These are phyloP conservation scores for Sphyrna mokarran DNA, from an alignment of 2,113 vertebrate species.

Conservation along the genomic window DNA sequence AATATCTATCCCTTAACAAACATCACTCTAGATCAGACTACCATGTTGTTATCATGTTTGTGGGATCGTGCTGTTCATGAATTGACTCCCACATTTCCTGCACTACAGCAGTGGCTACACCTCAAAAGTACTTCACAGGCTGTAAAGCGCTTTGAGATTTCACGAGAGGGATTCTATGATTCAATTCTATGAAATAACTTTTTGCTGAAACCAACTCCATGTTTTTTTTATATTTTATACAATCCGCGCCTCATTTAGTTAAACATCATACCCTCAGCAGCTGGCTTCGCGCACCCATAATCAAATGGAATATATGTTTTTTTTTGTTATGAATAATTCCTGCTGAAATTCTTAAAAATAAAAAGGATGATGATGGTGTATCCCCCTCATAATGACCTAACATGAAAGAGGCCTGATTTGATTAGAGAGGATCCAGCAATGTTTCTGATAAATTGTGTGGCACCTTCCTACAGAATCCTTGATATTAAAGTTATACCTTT, in stretches of 20 bases:
- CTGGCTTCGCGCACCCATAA: neutral
- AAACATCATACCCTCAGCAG: neutral
- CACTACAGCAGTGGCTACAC: neutral
- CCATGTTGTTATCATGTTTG: neutral
- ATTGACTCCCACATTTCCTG: neutral
- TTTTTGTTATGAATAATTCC: neutral
- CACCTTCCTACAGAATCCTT: slow-evolving; percentile 23
- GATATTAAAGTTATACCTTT: slow-evolving; percentile 30
- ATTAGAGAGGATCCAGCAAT: neutral
- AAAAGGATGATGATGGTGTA: neutral
- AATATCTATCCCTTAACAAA: neutral
- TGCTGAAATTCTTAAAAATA: neutral
- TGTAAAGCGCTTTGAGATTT: neutral
- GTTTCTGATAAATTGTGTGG: neutral
- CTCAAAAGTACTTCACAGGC: neutral
- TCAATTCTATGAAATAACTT: no score
- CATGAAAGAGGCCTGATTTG: neutral
- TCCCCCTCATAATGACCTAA: neutral
- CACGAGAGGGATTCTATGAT: neutral
- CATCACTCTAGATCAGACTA: neutral
- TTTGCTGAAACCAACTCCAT: neutral
- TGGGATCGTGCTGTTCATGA: neutral
- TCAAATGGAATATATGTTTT: slow-evolving; percentile 12
- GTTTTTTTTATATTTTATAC: neutral
- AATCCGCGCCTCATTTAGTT: neutral